phyloP scores from a whole-genome alignment of 1,140 invertebrate genomes.

The Trichomalopsis sarcophagae region DNA sequence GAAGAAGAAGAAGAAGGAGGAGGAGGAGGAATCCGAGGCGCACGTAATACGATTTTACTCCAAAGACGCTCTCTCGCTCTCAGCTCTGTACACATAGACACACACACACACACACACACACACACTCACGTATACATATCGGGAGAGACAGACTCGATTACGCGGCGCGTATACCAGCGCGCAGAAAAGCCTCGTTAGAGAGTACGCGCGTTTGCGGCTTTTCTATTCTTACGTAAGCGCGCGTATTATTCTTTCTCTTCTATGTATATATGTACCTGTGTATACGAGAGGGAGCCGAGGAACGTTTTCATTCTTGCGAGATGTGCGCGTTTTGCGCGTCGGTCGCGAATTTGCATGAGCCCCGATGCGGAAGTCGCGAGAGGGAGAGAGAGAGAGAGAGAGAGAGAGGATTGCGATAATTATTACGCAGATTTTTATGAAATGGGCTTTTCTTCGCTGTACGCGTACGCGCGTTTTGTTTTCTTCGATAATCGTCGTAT shows the following conservation, averaged over 20 bases:
- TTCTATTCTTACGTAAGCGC: not conserved
- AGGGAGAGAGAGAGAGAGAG: not conserved
- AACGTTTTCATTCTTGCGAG: not conserved
- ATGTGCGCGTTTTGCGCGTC: not conserved
- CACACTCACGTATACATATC: not conserved
- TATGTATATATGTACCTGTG: not conserved
- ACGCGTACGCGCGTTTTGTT: no score
- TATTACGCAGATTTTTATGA: not conserved
- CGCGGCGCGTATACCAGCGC: no score
- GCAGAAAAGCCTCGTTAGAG: not conserved
- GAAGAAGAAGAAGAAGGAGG: not conserved
- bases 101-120: not conserved
- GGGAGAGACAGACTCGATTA: not conserved
- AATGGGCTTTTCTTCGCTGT: no score
- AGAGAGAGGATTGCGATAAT: not conserved
- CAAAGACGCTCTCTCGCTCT: not conserved
- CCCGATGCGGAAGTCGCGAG: not conserved
- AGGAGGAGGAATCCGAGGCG: constrained; percentile 16
- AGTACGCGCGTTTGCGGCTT: not conserved
- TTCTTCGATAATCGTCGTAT: not conserved
- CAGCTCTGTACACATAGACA: not conserved
- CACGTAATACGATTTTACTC: constrained; percentile 21
- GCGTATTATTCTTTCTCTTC: not conserved
- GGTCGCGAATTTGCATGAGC: not conserved
- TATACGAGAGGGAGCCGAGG: not conserved